These are phyloP conservation scores for Hybos culiciformis DNA, from an alignment of 2,888 invertebrate species.

Conservation along the genomic window DNA sequence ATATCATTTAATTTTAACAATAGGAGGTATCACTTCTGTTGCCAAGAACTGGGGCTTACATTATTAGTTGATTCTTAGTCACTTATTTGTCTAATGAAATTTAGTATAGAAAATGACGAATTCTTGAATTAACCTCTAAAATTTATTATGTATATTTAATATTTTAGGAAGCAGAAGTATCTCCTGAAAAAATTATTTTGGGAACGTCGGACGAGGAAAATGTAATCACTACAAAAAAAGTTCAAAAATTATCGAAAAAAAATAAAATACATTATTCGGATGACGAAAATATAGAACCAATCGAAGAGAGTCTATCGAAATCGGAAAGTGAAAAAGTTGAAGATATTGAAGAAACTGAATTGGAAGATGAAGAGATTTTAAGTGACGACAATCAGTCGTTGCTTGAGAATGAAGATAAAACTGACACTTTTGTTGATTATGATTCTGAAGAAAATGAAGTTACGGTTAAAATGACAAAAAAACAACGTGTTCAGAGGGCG, in stretches of 20 bases:
- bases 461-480: conserved; percentile 28
- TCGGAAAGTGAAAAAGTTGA: conserved; percentile 19
- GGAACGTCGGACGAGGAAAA: not conserved
- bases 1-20: too few species aligned
- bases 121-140: too few species aligned
- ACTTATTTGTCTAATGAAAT: too few species aligned
- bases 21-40: too few species aligned
- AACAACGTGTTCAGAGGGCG: conserved; percentile 35
- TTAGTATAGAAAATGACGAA: too few species aligned
- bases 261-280: conserved; percentile 40
- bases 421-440: conserved; percentile 47
- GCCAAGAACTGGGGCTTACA: too few species aligned
- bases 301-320: conserved; percentile 1
- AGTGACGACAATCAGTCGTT: not conserved
- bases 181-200: too few species aligned
- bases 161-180: too few species aligned
- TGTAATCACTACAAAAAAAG: conserved; percentile 2
- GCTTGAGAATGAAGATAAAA: conserved; percentile 30
- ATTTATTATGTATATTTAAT: too few species aligned
- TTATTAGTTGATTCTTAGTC: too few species aligned
- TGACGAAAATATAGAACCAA: conserved; percentile 21
- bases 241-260: conserved; percentile 11
- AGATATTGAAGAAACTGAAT: conserved; percentile 9
- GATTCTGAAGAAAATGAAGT: conserved; percentile 79
- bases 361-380: conserved; percentile 1